phyloP scores from a whole-genome alignment of 2,888 invertebrate species.

The Ormyrus labotus region DNA sequence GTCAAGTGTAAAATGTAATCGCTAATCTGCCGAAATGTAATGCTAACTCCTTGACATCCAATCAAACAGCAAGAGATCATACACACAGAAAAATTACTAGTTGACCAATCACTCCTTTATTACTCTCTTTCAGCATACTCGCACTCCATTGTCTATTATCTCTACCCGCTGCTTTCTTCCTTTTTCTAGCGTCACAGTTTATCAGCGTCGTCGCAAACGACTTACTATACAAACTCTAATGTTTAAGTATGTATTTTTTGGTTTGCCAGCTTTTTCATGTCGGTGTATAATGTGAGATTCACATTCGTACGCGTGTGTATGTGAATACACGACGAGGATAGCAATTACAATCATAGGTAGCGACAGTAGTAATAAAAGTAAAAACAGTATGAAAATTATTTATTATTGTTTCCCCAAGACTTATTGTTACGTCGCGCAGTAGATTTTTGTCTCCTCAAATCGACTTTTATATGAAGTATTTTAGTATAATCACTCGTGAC shows the following conservation, averaged over 20 bases:
- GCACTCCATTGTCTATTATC: constrained; percentile 1
- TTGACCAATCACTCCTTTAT: constrained; percentile 7
- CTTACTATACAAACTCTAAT: constrained; percentile 67
- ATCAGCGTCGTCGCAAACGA: constrained; percentile 55
- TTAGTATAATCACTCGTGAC: not conserved
- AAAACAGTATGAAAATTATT: constrained; percentile 74
- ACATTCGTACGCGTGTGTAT: constrained; percentile 54
- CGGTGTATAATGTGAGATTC: constrained; percentile 52
- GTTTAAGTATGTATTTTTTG: constrained; percentile 50
- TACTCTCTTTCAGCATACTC: constrained; percentile 7
- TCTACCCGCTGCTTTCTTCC: constrained; percentile 2
- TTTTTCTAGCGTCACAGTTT: not conserved
- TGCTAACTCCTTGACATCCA: not conserved
- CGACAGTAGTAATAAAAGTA: constrained; percentile 72
- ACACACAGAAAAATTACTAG: not conserved
- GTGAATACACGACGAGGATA: constrained; percentile 57
- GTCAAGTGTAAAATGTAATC: constrained; percentile 1
- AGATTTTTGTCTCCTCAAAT: not conserved
- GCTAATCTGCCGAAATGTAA: constrained; percentile 7
- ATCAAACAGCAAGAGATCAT: not conserved
- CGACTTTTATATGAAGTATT: not conserved
- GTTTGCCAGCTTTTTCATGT: constrained; percentile 16
- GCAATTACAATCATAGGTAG: constrained; percentile 67
- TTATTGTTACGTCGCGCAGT: constrained; percentile 66
- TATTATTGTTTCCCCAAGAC: constrained; percentile 67